Conservation (phyloP, 2,113 vertebrate species). For the Nanorana parkeri region DNA sequence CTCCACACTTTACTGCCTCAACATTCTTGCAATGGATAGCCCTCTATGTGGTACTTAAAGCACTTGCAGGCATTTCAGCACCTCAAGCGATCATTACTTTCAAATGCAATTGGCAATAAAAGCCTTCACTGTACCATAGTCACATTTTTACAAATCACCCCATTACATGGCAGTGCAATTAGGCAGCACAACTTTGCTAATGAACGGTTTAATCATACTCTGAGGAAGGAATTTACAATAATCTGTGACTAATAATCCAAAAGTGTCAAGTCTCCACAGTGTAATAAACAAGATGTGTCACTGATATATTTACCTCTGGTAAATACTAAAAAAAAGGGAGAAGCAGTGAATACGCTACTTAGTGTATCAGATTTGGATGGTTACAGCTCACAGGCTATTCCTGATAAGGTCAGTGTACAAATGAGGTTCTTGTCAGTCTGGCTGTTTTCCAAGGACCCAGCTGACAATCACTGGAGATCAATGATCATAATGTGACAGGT, state of each 20-base stretch:
- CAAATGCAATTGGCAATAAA: slow-evolving; percentile 70
- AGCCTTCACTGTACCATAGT: slow-evolving; percentile 71
- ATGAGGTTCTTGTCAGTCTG: slow-evolving; percentile 23
- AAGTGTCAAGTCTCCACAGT: slow-evolving; percentile 28
- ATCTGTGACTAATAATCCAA: slow-evolving; percentile 58
- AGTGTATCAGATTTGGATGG: slow-evolving; percentile 7
- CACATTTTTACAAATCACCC: slow-evolving; percentile 72
- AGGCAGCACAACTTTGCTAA: slow-evolving; percentile 70
- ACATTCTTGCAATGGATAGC: slow-evolving; percentile 31
- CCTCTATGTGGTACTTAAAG: slow-evolving; percentile 40
- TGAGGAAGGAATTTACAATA: slow-evolving; percentile 63
- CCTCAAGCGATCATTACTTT: slow-evolving; percentile 71
- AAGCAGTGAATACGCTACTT: neutral
- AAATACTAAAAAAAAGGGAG: slow-evolving; percentile 30
- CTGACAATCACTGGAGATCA: slow-evolving; percentile 32
- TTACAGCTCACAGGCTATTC: slow-evolving; percentile 20
- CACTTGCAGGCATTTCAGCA: slow-evolving; percentile 33
- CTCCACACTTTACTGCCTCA: slow-evolving; percentile 12
- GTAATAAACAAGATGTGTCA: slow-evolving; percentile 47
- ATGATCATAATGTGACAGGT: slow-evolving; percentile 42
- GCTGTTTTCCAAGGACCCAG: slow-evolving; percentile 39
- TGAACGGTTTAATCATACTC: slow-evolving; percentile 70
- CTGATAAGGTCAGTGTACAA: slow-evolving; percentile 44
- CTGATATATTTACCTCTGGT: slow-evolving; percentile 42
- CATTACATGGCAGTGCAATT: slow-evolving; percentile 74